Evolutionary conservation across 1,140 invertebrate genomes (phyloP).

Genomic region (Hyphantria cunea): DNA sequence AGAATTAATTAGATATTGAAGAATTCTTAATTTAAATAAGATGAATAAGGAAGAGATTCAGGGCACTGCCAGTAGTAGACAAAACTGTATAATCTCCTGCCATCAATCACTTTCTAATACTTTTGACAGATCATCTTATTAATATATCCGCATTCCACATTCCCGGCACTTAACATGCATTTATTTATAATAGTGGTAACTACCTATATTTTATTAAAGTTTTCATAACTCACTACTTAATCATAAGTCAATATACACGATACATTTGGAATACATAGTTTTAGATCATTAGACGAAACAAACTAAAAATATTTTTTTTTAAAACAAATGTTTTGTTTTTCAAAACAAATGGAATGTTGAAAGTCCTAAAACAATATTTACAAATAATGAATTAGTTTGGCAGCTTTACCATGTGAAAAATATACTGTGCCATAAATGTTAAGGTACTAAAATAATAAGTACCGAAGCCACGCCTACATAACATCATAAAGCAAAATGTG

Average conservation of each 20-base stretch:
- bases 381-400: constrained; percentile 31
- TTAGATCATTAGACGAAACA: neutral
- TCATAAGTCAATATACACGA: constrained; percentile 18
- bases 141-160: constrained; percentile 65
- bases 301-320: constrained; percentile 7
- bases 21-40: neutral
- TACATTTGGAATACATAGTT: constrained; percentile 32
- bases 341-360: constrained; percentile 36
- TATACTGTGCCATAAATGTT: constrained; percentile 18
- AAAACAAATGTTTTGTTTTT: constrained; percentile 2
- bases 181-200: constrained; percentile 59
- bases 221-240: constrained; percentile 13
- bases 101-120: constrained; percentile 6
- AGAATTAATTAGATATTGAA: neutral
- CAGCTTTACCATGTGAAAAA: constrained; percentile 29
- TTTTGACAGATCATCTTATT: constrained; percentile 7
- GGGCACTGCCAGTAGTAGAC: neutral
- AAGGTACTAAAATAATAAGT: constrained; percentile 16
- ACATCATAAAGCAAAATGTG: constrained; percentile 21
- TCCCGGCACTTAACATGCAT: constrained; percentile 65
- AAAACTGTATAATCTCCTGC: constrained; percentile 5
- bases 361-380: constrained; percentile 36
- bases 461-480: constrained; percentile 10
- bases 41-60: neutral
- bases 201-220: constrained; percentile 34